Base-by-base conservation (phyloP, 2,888 invertebrate species). In the Anthophora plumipes region DNA sequence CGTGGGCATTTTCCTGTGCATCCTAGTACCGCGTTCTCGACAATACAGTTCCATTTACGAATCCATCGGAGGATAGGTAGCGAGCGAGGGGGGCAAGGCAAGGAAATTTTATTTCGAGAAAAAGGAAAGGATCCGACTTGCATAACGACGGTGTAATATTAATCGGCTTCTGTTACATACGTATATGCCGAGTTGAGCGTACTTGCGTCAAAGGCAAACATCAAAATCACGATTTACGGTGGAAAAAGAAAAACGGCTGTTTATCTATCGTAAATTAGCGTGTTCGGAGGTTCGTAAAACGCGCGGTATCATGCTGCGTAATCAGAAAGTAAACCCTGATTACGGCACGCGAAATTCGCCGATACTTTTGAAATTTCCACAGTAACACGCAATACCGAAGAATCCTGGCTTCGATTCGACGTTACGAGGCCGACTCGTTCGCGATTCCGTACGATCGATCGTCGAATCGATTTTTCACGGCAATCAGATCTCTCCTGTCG, bases 231-330 rank as follows among this genome's bases (percentile, higher is more conserved):
- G 41, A 20, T 67, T n/a, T 31, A 46, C 60, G 11, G 1, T 17
- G 14, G 39, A n/a, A 17, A 31, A 63, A 50, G 70, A 41, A 55
- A 43, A 54, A 55, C 41, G 22, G 22, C 25, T 64, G 63, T 52
- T 52, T 64, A 20, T 37, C 39, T 37, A 22, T 77, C 63, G 69
- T 69, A 78, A 69, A 78, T 69, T 52, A 76, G 41, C 52, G 50
- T 43, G 37, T 52, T 22, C 52, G 41, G 41, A 22, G 43, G 60
- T 52, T 41, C 39, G 4, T 43, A 48, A 46, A 68, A 43, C 46
- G 17, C 17, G 39, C 8, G 57, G 37, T 46, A 64, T 78, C 77
- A 12, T 46, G 31, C 55, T 46, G 39, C 63, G 39, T 63, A 67
- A 68, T 77, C 78, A 46, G 60, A 64, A 72, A 54, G 52, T 57